Conservation (phyloP, 1,140 invertebrate genomes). For the Cardiocondyla obscurior region DNA sequence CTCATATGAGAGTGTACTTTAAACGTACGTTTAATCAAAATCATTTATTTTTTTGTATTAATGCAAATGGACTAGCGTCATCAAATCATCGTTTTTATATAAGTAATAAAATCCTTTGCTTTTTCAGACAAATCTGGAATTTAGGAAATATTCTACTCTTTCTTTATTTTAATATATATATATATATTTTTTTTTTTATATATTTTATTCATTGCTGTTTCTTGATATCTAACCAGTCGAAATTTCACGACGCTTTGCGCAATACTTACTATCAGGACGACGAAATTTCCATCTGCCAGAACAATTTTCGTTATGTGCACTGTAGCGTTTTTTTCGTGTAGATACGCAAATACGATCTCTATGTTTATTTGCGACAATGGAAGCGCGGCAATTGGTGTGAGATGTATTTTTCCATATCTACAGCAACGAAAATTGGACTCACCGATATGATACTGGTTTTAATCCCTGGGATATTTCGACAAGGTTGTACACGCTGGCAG, state of each 20-base stretch:
- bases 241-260: neutral
- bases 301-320: conserved; percentile 20
- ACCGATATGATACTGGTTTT: conserved; percentile 34
- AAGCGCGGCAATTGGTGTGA: conserved; percentile 35
- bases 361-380: conserved; percentile 53
- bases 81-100: neutral
- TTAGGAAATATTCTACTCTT: no score
- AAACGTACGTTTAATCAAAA: no score
- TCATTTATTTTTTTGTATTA: neutral
- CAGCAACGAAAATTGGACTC: conserved; percentile 34
- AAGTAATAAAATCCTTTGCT: neutral
- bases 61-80: neutral
- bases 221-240: neutral
- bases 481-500: neutral
- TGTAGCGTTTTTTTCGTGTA: conserved; percentile 16
- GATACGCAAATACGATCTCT: conserved; percentile 38
- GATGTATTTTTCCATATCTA: conserved; percentile 49
- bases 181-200: neutral
- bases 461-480: conserved; percentile 39
- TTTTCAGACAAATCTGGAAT: neutral
- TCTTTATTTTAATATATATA: neutral
- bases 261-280: neutral
- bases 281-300: conserved; percentile 18
- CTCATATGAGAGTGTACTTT: neutral
- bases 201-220: neutral